A percentile compares a stretch with the other conserved stretches of the same genome.
Conservation (phyloP, 2,113 vertebrate genomes). For the Gobius niger region DNA sequence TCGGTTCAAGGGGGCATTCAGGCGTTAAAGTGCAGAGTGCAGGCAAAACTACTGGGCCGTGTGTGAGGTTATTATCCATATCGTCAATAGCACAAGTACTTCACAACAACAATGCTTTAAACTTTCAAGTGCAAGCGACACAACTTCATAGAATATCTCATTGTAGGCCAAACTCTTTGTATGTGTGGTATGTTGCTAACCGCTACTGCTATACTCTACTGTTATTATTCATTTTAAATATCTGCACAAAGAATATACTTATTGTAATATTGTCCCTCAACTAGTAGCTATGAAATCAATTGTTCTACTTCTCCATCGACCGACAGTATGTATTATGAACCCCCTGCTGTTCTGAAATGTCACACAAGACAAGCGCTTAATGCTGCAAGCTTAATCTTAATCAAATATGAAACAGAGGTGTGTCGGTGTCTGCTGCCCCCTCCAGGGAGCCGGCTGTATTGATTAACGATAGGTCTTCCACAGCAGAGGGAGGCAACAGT, state of each 20-base stretch:
- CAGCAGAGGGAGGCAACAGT: conserved; percentile 15
- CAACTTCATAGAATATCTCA: not conserved
- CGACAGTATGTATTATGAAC: not conserved
- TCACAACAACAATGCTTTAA: conserved; percentile 6
- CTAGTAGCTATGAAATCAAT: not conserved
- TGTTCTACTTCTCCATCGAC: not conserved
- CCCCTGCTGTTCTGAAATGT: not conserved
- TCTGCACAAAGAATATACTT: not conserved
- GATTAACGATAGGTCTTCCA: conserved; percentile 38
- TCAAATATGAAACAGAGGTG: conserved; percentile 28
- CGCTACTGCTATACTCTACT: too few relatives aligned
- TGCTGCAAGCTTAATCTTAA: not conserved
- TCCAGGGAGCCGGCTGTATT: conserved; percentile 16
- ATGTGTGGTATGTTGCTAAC: too few relatives aligned
- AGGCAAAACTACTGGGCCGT: conserved; percentile 53
- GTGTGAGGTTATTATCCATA: conserved; percentile 52
- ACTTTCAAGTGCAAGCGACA: conserved; percentile 1
- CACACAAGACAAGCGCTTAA: not conserved
- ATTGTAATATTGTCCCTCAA: not conserved
- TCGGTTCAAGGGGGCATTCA: conserved; percentile 59
- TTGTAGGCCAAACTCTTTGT: too few relatives aligned
- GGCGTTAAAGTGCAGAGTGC: conserved; percentile 71
- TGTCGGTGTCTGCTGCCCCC: not conserved
- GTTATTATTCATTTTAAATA: too few relatives aligned
- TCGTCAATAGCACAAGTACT: conserved; percentile 43